Evolutionary conservation across 2,797 vertebrate genomes (phyloP).

Genomic region (Halcyon leucocephala): DNA sequence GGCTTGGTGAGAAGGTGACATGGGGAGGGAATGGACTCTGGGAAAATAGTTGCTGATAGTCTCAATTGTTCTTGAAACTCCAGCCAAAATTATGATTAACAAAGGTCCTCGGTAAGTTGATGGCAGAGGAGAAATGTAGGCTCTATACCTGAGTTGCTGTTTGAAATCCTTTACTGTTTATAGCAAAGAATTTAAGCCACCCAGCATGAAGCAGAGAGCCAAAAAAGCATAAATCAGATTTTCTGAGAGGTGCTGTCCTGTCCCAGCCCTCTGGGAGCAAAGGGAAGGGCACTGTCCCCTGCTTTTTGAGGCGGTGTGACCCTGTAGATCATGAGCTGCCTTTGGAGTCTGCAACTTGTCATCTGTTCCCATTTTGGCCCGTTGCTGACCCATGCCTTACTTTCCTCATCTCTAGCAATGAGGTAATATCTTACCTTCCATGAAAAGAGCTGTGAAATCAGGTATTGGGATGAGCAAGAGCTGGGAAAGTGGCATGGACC

Average conservation of each 20-base stretch:
- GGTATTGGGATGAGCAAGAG: neutral
- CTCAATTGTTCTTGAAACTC: neutral
- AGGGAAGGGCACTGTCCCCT: neutral
- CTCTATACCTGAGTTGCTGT: rapidly evolving
- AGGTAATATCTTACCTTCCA: neutral
- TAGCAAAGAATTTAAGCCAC: neutral
- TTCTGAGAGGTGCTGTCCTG: neutral
- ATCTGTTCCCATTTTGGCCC: neutral
- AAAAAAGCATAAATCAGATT: neutral
- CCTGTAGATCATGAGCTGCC: neutral
- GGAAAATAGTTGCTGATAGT: neutral
- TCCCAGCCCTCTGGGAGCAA: neutral
- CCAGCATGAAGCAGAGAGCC: neutral
- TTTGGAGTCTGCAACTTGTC: neutral
- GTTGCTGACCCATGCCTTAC: neutral
- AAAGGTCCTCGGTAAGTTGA: neutral
- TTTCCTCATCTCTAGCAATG: neutral
- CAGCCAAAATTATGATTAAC: neutral
- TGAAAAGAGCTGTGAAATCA: neutral
- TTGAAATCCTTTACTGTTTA: neutral
- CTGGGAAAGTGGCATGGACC: neutral
- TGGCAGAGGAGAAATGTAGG: neutral
- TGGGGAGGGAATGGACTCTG: neutral
- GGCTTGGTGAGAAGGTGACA: neutral
- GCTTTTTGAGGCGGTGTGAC: neutral